Percentiles rank a stretch among this genome's conserved stretches.
Conservation (phyloP, 2,113 vertebrate genomes). For the Falco punctatus region DNA sequence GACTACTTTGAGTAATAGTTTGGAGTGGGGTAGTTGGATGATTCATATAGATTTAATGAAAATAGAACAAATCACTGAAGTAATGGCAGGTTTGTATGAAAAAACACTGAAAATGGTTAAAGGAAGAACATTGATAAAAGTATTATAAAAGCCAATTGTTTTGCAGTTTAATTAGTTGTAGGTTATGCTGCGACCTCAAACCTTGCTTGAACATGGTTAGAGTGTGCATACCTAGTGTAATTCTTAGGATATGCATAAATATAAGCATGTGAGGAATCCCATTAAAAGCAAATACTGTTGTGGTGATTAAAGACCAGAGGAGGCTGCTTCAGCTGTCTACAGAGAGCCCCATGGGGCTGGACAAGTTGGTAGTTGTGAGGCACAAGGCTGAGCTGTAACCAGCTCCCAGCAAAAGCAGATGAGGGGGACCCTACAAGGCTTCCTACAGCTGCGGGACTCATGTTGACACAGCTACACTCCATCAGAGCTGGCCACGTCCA, state of each 20-base stretch:
- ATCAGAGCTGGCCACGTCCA: not conserved
- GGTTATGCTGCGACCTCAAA: not conserved
- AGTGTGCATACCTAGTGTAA: not conserved
- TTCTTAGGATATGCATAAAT: not conserved
- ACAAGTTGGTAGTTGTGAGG: accelerated
- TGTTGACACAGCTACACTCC: not conserved
- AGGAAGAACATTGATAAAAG: not conserved
- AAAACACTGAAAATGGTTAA: not conserved
- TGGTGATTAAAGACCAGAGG: not conserved
- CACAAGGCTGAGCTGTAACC: not conserved
- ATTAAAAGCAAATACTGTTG: not conserved
- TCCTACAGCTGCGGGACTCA: not conserved
- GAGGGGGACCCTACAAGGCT: not conserved
- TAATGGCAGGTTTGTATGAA: not conserved
- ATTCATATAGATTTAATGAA: not conserved
- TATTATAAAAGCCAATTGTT: not conserved
- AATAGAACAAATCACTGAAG: not conserved
- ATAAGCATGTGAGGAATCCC: not conserved
- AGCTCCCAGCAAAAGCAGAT: not conserved
- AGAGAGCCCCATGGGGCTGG: not conserved
- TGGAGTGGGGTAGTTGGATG: not conserved
- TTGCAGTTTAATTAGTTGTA: not conserved
- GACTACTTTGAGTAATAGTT: not conserved
- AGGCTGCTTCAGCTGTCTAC: not conserved
- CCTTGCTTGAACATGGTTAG: not conserved